phyloP scores from a whole-genome alignment of 2,113 vertebrate genomes.

The Theristicus caerulescens region DNA sequence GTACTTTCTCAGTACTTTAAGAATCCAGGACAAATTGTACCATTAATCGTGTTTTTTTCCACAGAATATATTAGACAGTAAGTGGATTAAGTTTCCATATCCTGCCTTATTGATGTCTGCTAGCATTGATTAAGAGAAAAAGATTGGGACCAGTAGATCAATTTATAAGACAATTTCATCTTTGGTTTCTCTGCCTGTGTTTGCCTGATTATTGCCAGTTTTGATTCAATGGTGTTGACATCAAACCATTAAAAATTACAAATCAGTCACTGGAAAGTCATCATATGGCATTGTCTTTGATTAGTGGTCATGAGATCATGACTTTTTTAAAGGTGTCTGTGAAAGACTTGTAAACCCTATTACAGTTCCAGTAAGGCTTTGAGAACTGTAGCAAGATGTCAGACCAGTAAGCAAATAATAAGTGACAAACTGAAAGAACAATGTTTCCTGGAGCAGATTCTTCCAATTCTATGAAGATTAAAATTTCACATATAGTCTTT shows the following conservation, averaged over 20 bases:
- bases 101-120: background rate
- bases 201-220: background rate
- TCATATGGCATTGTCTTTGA: background rate
- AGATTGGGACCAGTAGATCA: background rate
- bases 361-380: background rate
- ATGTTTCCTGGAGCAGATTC: background rate
- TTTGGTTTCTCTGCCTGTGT: background rate
- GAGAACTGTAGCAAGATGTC: background rate
- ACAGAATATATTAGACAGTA: background rate
- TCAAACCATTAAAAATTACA: background rate
- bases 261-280: background rate
- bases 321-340: background rate
- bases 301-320: background rate
- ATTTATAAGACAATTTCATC: background rate
- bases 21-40: background rate
- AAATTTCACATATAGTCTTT: background rate
- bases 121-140: background rate
- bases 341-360: background rate
- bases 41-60: background rate
- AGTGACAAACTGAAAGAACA: background rate
- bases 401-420: background rate
- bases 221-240: background rate
- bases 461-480: background rate
- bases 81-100: constrained; percentile 1
- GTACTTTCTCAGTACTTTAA: background rate